A percentile compares a stretch with the other conserved stretches of the same genome.
Conservation (phyloP, 2,888 invertebrate species). For the Chrysopilus asiliformis region DNA sequence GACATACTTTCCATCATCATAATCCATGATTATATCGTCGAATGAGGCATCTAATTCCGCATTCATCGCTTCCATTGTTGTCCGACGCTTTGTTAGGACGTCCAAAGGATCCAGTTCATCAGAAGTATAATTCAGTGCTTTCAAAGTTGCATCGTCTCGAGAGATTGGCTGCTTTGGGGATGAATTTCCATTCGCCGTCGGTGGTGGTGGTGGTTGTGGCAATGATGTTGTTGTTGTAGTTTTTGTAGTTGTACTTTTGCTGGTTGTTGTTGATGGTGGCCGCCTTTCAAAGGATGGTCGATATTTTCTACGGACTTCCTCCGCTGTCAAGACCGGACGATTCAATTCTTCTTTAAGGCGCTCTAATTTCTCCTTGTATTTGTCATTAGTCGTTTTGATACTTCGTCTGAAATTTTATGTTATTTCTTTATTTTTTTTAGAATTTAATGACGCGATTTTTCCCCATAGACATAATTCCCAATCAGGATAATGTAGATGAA, state of each 20-base stretch:
- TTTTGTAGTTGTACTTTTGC: slow-evolving; percentile 28
- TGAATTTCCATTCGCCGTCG: too few relatives aligned
- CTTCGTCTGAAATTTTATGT: too few relatives aligned
- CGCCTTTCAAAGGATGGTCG: slow-evolving; percentile 10
- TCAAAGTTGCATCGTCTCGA: slow-evolving; percentile 13
- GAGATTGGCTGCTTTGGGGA: too few relatives aligned
- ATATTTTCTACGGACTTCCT: slow-evolving; percentile 13
- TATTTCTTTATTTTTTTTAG: too few relatives aligned
- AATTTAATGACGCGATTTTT: too few relatives aligned
- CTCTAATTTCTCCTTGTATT: slow-evolving; percentile 21
- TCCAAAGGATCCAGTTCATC: slow-evolving; percentile 19
- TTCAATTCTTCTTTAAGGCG: slow-evolving; percentile 29
- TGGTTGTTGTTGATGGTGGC: slow-evolving; percentile 11
- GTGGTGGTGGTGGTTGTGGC: too few relatives aligned
- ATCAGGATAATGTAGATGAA: too few relatives aligned
- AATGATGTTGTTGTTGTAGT: too few relatives aligned
- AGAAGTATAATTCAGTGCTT: slow-evolving; percentile 27
- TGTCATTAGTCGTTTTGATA: too few relatives aligned
- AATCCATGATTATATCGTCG: too few relatives aligned
- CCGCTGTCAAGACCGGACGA: slow-evolving; percentile 22
- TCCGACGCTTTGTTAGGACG: slow-evolving; percentile 20
- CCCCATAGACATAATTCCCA: too few relatives aligned
- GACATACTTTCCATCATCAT: too few relatives aligned
- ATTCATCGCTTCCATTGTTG: slow-evolving; percentile 21
- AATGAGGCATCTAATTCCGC: slow-evolving; percentile 17